phyloP scores from a whole-genome alignment of 2,888 invertebrate species.

The Troglohyphantes excavatus region DNA sequence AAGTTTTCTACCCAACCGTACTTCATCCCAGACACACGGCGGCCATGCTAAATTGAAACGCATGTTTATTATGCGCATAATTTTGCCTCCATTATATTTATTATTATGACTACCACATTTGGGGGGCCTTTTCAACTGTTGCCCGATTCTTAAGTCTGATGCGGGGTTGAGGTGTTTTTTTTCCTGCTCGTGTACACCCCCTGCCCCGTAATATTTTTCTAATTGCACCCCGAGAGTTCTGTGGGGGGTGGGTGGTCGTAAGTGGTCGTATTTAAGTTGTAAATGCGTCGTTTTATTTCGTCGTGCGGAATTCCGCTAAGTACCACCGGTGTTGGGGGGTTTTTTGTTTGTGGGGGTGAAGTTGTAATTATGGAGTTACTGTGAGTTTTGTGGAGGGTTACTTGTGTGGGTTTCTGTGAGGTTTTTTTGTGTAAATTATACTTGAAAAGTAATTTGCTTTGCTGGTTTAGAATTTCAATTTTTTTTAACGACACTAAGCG shows the following conservation, averaged over 20 bases:
- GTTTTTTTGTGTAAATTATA: no score
- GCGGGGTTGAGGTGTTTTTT: slow-evolving; percentile 15
- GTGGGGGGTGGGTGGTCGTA: slow-evolving; percentile 3
- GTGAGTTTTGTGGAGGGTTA: no score
- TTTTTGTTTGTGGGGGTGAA: slow-evolving; percentile 7
- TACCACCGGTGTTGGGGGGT: background rate
- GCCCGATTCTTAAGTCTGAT: slow-evolving; percentile 2
- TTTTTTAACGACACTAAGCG: no score
- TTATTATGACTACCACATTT: slow-evolving; percentile 65
- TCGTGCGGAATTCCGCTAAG: slow-evolving; percentile 1
- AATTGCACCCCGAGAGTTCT: slow-evolving; percentile 48
- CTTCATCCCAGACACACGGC: slow-evolving; percentile 65
- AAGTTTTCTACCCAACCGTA: slow-evolving; percentile 54
- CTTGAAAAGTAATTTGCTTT: no score
- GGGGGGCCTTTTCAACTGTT: slow-evolving; percentile 30
- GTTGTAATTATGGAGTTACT: no score
- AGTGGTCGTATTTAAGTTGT: slow-evolving; percentile 60
- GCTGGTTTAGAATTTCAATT: no score
- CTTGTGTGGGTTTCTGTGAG: no score
- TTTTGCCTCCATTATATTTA: slow-evolving; percentile 72
- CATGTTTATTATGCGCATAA: slow-evolving; percentile 77
- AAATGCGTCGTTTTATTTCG: slow-evolving; percentile 9
- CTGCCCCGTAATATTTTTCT: slow-evolving; percentile 63
- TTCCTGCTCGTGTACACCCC: background rate
- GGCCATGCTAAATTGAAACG: slow-evolving; percentile 66